These are phyloP conservation scores for Trachemys scripta DNA, from an alignment of 2,113 vertebrate genomes.

Conservation along the genomic window DNA sequence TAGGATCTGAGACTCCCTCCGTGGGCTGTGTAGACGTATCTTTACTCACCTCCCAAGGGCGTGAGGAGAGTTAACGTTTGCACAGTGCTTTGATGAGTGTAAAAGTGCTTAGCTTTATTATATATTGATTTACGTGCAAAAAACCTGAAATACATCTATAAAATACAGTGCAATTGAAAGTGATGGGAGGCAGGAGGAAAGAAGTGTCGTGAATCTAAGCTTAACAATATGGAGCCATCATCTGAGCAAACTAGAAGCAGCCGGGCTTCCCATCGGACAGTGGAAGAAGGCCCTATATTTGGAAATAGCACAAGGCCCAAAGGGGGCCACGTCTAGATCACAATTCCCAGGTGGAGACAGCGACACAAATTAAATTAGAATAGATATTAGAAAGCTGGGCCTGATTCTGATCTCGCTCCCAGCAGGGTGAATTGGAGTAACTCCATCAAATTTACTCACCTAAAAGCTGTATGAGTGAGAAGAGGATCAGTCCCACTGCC, in stretches of 20 bases:
- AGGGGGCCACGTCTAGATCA: conserved; percentile 57
- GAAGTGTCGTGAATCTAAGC: conserved; percentile 9
- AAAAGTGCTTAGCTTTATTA: conserved; percentile 49
- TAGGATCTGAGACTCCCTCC: too few species aligned
- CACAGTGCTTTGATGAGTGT: conserved; percentile 31
- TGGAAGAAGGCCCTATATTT: conserved; percentile 69
- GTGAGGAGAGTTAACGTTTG: conserved; percentile 43
- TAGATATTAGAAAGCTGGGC: conserved; percentile 59
- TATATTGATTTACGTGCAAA: conserved; percentile 51
- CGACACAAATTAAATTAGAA: conserved; percentile 70
- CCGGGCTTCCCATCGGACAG: conserved; percentile 46
- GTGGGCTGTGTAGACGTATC: neutral
- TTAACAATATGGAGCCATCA: neutral
- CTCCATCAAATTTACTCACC: neutral
- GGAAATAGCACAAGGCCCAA: conserved; percentile 76
- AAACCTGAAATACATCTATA: conserved; percentile 28
- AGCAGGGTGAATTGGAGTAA: conserved; percentile 37
- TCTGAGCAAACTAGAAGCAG: conserved; percentile 29
- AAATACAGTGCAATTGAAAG: neutral
- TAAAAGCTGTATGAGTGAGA: neutral
- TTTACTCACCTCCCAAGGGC: conserved; percentile 32
- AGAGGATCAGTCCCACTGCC: conserved; percentile 53
- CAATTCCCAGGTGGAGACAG: conserved; percentile 50
- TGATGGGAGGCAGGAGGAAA: neutral
- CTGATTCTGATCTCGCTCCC: conserved; percentile 52